Evolutionary conservation across 2,888 invertebrate species (phyloP).

Genomic region (Incurvaria masculella): DNA sequence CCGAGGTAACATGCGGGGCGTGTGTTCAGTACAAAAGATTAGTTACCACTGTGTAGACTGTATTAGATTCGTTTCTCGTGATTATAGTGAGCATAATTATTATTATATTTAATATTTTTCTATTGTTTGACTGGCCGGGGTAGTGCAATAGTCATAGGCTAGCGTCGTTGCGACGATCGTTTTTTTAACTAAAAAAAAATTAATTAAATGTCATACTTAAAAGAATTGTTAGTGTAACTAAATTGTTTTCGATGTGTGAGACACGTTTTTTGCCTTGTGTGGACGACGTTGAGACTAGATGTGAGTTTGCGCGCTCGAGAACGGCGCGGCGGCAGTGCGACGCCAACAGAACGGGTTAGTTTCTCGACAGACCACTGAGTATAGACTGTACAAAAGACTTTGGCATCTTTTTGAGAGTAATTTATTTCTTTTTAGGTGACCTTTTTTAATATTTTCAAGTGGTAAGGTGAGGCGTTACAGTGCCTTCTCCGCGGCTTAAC

Average conservation of each 20-base stretch:
- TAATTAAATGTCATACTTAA: background rate
- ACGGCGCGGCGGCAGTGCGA: background rate
- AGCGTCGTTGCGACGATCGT: background rate
- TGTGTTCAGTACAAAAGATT: background rate
- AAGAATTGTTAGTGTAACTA: background rate
- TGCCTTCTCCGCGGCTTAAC: background rate
- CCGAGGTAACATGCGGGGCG: too few relatives aligned
- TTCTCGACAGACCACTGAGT: background rate
- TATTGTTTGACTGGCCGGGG: background rate
- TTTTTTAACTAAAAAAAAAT: background rate
- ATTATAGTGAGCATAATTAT: background rate
- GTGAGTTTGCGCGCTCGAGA: background rate
- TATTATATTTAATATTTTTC: background rate
- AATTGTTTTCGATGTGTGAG: background rate
- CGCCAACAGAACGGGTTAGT: background rate
- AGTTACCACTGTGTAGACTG: background rate
- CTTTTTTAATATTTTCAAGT: background rate
- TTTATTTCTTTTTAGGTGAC: background rate
- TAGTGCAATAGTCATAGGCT: background rate
- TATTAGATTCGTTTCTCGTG: background rate
- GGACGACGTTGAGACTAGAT: too few relatives aligned
- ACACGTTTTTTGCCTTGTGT: background rate
- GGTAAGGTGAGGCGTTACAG: background rate
- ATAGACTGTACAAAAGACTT: background rate
- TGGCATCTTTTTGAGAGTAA: background rate